A percentile compares a stretch with the other conserved stretches of the same genome.
These are phyloP conservation scores for Parambassis ranga DNA, from an alignment of 2,797 vertebrate genomes.

Conservation along the genomic window DNA sequence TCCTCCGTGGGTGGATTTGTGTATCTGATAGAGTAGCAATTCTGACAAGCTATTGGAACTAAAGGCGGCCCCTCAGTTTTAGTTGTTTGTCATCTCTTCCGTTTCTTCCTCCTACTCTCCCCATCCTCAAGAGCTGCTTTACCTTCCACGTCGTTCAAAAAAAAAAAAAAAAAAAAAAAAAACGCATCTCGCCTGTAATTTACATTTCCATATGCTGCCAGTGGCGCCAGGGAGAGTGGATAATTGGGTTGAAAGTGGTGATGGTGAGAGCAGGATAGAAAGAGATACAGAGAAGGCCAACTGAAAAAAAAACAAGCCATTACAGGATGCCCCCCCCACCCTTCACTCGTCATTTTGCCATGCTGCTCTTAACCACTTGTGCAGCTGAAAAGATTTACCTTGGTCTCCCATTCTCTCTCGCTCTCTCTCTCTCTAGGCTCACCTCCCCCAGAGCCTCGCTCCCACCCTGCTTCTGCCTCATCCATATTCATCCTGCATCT, in stretches of 20 bases:
- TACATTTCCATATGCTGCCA: conserved; percentile 86
- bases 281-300: conserved; percentile 78
- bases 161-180: conserved; percentile 54
- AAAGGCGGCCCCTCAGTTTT: conserved; percentile 63
- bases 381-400: conserved; percentile 85
- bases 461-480: conserved; percentile 64
- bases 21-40: conserved; percentile 54
- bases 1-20: conserved; percentile 55
- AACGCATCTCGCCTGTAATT: conserved; percentile 74
- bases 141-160: conserved; percentile 73
- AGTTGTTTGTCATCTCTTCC: conserved; percentile 66
- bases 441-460: conserved; percentile 66
- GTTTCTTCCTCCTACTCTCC: conserved; percentile 66
- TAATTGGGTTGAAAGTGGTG: conserved; percentile 85
- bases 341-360: conserved; percentile 80
- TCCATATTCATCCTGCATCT: conserved; percentile 71
- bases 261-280: conserved; percentile 78
- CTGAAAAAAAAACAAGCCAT: conserved; percentile 73
- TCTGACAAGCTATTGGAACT: conserved; percentile 61
- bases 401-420: conserved; percentile 77
- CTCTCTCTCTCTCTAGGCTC: conserved; percentile 61
- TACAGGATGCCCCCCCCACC: conserved; percentile 70
- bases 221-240: conserved; percentile 83
- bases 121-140: conserved; percentile 77
- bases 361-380: conserved; percentile 85